Base-by-base conservation (phyloP, 2,113 vertebrate species). In the Megaceryle maxima region DNA sequence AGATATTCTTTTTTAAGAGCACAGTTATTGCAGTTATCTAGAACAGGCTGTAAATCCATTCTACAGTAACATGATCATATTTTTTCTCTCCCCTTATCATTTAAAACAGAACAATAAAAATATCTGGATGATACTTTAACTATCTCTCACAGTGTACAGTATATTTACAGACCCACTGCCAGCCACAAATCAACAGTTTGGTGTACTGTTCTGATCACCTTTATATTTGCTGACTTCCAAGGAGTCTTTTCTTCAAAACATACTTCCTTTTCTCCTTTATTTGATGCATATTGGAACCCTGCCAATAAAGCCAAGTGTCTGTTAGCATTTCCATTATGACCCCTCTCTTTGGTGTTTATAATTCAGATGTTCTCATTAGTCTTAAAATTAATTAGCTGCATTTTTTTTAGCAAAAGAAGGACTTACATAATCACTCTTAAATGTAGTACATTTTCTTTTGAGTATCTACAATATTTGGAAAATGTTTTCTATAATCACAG, bases 101-200 rank as follows among this genome's bases (percentile, higher is more conserved):
- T 92, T 91, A 86, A 97, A 95, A 85, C 70, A 96, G 74, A 87
- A 91, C 26, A 89, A 72, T 81, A 91, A 96, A 95, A 81, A 15
- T 26, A 81, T 95, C 57, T 53, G 68, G 66, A 77, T 91, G 44
- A 77, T 94, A 88, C 50, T 95, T 96, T 95, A 84, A 82, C 55
- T 90, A 24, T 77, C 44, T 96, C 67, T 92, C 76, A 91, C 59
- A 55, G 26, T 83, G 31, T 82, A 57, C 44, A 21, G 18, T 83
- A 33, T 87, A 51, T 87, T 83, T 83, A 79, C 44, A 89, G 66
- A 92, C 85, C 64, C 56, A 37, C n/a, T 88, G 55, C 33, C 82
- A 95, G 57, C 16, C 43, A 44, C 68, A 91, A 63, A 76, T 94
- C 48, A 95, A 80, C 63, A 84, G 9, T 83, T 75, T 79, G 35